phyloP scores from a whole-genome alignment of 2,888 invertebrate genomes.

The Pseudococcus jackbeardsleyi region DNA sequence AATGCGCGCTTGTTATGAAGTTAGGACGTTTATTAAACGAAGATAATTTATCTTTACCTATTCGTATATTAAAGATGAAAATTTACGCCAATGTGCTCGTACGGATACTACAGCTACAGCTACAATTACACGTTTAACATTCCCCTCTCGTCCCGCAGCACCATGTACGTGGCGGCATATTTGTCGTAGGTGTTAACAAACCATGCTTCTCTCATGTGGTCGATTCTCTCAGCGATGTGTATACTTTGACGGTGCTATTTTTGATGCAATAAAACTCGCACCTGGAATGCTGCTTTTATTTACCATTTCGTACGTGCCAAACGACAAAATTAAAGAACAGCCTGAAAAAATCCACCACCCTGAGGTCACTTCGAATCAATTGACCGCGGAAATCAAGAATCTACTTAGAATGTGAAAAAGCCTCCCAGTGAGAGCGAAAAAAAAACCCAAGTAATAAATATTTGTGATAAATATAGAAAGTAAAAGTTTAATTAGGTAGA shows the following conservation, averaged over 20 bases:
- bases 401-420: not conserved
- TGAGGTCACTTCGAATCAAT: not conserved
- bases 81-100: not conserved
- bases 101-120: not conserved
- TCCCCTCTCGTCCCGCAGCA: not conserved
- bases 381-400: too few relatives aligned
- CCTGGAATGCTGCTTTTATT: constrained; percentile 56
- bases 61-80: constrained; percentile 42
- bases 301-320: constrained; percentile 13
- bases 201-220: constrained; percentile 28
- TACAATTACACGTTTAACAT: constrained; percentile 32
- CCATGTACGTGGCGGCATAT: constrained; percentile 13
- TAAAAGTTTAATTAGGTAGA: constrained; percentile 48
- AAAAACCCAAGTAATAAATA: constrained; percentile 28
- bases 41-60: constrained; percentile 51
- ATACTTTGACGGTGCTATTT: constrained; percentile 57
- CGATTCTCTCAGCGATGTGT: constrained; percentile 7
- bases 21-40: constrained; percentile 44
- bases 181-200: constrained; percentile 57
- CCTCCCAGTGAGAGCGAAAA: not conserved
- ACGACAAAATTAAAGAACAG: constrained; percentile 5
- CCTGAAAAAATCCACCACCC: not conserved
- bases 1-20: constrained; percentile 44
- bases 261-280: constrained; percentile 59
- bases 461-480: constrained; percentile 47